These are phyloP conservation scores for Miltochrista miniata DNA, from an alignment of 2,888 invertebrate species.

Conservation along the genomic window DNA sequence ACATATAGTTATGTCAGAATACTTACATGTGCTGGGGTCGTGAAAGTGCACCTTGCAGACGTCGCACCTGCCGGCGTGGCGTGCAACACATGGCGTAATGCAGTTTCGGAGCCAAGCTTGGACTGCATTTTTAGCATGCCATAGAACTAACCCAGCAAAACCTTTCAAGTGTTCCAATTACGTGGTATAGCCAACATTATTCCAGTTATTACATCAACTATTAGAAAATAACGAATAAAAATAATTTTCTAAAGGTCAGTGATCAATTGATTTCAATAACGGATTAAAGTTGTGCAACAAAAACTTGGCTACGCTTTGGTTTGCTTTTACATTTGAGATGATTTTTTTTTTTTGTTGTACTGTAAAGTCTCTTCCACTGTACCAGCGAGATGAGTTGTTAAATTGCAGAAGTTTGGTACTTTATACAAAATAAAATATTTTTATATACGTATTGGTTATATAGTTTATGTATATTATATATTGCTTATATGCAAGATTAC, in stretches of 20 bases:
- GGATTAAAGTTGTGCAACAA: slow-evolving; percentile 15
- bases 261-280: slow-evolving; percentile 16
- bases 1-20: slow-evolving; percentile 44
- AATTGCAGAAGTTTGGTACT: too few species aligned
- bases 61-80: slow-evolving; percentile 69
- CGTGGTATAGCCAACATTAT: slow-evolving; percentile 23
- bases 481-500: too few species aligned
- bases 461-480: too few species aligned
- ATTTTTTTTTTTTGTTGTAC: too few species aligned
- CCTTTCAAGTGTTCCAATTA: slow-evolving; percentile 40
- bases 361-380: too few species aligned
- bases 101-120: slow-evolving; percentile 64
- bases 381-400: too few species aligned
- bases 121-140: slow-evolving; percentile 53
- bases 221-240: slow-evolving; percentile 27
- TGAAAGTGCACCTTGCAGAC: slow-evolving; percentile 73
- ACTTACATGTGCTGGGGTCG: slow-evolving; percentile 50
- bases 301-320: slow-evolving; percentile 10
- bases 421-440: too few species aligned
- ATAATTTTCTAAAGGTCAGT: slow-evolving; percentile 19
- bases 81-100: slow-evolving; percentile 74
- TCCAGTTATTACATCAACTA: slow-evolving; percentile 22
- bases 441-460: too few species aligned
- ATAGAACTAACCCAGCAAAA: slow-evolving; percentile 31
- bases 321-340: slow-evolving; percentile 6